A percentile compares a stretch with the other conserved stretches of the same genome.
Evolutionary conservation across 2,797 vertebrate genomes (phyloP).

Genomic region (Aulostomus chinensis): DNA sequence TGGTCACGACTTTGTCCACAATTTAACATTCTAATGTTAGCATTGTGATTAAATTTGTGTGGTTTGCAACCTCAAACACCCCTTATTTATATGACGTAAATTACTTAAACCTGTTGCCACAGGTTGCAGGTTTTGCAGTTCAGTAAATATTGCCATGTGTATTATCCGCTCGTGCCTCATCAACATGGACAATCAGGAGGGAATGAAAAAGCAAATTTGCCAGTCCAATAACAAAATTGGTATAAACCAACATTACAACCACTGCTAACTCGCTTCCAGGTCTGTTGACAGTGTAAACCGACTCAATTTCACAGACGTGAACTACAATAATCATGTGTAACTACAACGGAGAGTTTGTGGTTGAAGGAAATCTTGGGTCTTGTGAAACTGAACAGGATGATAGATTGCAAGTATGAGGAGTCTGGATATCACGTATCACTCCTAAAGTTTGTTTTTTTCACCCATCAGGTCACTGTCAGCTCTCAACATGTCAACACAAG

Average conservation of each 20-base stretch:
- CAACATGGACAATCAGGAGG: neutral
- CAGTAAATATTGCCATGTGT: neutral
- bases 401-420: constrained; percentile 13
- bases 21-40: constrained; percentile 3
- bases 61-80: constrained; percentile 1
- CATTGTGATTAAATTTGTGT: constrained; percentile 14
- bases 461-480: constrained; percentile 49
- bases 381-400: constrained; percentile 17
- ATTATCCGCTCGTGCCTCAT: constrained; percentile 1
- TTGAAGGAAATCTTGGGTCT: neutral
- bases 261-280: no score
- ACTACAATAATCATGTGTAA: neutral
- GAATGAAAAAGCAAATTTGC: neutral
- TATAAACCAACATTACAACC: no score
- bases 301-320: constrained; percentile 5
- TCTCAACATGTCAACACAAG: constrained; percentile 65
- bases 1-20: neutral
- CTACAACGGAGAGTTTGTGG: constrained; percentile 4
- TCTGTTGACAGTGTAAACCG: constrained; percentile 1
- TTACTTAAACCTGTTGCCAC: constrained; percentile 10
- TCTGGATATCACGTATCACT: constrained; percentile 39
- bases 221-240: neutral
- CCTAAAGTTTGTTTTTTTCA: constrained; percentile 37
- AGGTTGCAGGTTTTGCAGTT: neutral
- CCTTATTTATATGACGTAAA: neutral